phyloP scores from a whole-genome alignment of 2,797 vertebrate genomes.

The Pitangus sulphuratus region DNA sequence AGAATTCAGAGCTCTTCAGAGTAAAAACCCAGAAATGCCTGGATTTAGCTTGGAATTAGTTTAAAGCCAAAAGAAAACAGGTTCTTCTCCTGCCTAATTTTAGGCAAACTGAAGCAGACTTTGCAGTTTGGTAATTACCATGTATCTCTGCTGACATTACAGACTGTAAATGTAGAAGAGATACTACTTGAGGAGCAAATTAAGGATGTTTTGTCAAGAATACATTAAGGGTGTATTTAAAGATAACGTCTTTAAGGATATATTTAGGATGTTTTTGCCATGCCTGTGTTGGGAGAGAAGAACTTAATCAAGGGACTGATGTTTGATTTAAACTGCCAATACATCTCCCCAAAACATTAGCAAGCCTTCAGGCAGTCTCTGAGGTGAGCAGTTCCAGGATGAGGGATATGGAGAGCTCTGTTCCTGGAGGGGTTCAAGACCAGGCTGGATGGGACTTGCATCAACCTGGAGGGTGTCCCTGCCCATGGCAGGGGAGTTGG shows the following conservation, averaged over 20 bases:
- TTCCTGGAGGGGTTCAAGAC: neutral
- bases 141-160: neutral
- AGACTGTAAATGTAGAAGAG: neutral
- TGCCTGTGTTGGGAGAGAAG: neutral
- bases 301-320: neutral
- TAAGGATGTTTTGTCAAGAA: neutral
- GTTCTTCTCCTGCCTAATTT: neutral
- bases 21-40: neutral
- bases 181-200: neutral
- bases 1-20: neutral
- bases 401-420: neutral
- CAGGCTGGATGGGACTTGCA: neutral
- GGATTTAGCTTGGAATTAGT: neutral
- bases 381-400: neutral
- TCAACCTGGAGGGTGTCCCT: neutral
- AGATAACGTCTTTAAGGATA: neutral
- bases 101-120: neutral
- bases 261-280: neutral
- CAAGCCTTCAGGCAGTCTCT: neutral
- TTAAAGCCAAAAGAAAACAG: neutral
- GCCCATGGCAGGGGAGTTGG: neutral
- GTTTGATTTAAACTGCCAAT: neutral
- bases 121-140: neutral
- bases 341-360: neutral
- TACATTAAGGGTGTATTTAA: neutral